These are phyloP conservation scores for Ceratotherium simum DNA, from an alignment of 2,113 vertebrate genomes.

Conservation along the genomic window DNA sequence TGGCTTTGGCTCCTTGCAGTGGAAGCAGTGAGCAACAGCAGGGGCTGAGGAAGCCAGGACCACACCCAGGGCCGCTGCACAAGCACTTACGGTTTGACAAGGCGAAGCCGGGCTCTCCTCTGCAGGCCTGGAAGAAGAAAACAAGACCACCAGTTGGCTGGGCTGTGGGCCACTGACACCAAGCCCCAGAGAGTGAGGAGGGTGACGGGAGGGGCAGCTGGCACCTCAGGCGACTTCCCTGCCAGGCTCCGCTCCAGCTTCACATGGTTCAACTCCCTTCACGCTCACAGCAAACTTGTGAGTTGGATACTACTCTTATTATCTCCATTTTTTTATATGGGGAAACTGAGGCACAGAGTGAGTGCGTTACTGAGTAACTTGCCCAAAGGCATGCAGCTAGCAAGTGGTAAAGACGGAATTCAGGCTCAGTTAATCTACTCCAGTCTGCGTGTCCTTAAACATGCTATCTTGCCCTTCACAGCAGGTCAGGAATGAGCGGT, in stretches of 20 bases:
- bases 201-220: not conserved
- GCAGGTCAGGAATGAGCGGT: not conserved
- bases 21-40: not conserved
- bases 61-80: not conserved
- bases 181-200: not conserved
- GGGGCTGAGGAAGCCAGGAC: not conserved
- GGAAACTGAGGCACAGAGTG: not conserved
- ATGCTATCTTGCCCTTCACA: rapidly evolving
- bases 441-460: not conserved
- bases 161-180: not conserved
- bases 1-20: not conserved
- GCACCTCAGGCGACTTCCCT: not conserved
- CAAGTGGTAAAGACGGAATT: not conserved
- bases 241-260: not conserved
- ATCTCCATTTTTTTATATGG: not conserved
- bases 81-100: slow-evolving; percentile 75
- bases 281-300: not conserved
- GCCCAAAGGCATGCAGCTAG: not conserved
- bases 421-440: not conserved
- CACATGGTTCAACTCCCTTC: not conserved
- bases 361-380: not conserved
- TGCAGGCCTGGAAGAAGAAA: slow-evolving; percentile 60
- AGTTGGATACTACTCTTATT: not conserved
- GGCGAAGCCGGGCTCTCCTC: slow-evolving; percentile 63
- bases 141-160: not conserved